Percentiles rank a stretch among this genome's conserved stretches.
phyloP scores from a whole-genome alignment of 2,888 invertebrate genomes.

The Harpalus rufipes region DNA sequence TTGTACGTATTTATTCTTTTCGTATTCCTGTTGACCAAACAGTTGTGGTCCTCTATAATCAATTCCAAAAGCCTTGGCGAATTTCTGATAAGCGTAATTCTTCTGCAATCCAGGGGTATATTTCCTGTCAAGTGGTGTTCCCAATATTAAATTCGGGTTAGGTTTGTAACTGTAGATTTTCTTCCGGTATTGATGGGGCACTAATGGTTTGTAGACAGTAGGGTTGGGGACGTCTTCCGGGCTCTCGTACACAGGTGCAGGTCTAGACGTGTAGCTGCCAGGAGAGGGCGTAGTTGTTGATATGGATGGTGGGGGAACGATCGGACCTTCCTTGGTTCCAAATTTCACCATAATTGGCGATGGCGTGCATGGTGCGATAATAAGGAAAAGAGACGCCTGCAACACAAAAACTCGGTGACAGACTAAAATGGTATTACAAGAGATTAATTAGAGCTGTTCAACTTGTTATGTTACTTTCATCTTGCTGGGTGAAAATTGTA shows the following conservation, averaged over 20 bases:
- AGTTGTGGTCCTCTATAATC: slow-evolving; percentile 75
- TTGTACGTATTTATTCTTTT: slow-evolving; percentile 67
- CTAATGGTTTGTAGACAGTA: slow-evolving; percentile 73
- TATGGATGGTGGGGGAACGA: slow-evolving; percentile 72
- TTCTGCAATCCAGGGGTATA: slow-evolving; percentile 73
- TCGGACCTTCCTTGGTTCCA: slow-evolving; percentile 76
- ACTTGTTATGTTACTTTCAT: slow-evolving; percentile 4
- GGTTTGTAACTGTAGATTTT: slow-evolving; percentile 72
- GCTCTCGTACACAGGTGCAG: slow-evolving; percentile 75
- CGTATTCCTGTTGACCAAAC: slow-evolving; percentile 75
- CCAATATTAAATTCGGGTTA: slow-evolving; percentile 73
- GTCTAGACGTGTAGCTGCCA: slow-evolving; percentile 69
- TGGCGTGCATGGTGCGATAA: slow-evolving; percentile 71
- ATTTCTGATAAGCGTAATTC: slow-evolving; percentile 72
- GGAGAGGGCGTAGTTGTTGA: slow-evolving; percentile 68
- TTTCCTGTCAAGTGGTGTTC: slow-evolving; percentile 75
- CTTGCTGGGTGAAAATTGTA: slow-evolving; percentile 12
- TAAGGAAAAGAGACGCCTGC: slow-evolving; percentile 72
- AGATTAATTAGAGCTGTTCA: slow-evolving; percentile 1
- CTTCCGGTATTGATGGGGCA: slow-evolving; percentile 74
- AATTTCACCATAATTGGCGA: slow-evolving; percentile 76
- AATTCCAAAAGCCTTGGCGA: slow-evolving; percentile 72
- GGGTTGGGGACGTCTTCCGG: slow-evolving; percentile 75
- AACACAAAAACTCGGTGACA: slow-evolving; percentile 70
- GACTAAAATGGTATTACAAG: slow-evolving; percentile 24